phyloP scores from a whole-genome alignment of 2,888 invertebrate genomes.

The Antheraea assamensis region DNA sequence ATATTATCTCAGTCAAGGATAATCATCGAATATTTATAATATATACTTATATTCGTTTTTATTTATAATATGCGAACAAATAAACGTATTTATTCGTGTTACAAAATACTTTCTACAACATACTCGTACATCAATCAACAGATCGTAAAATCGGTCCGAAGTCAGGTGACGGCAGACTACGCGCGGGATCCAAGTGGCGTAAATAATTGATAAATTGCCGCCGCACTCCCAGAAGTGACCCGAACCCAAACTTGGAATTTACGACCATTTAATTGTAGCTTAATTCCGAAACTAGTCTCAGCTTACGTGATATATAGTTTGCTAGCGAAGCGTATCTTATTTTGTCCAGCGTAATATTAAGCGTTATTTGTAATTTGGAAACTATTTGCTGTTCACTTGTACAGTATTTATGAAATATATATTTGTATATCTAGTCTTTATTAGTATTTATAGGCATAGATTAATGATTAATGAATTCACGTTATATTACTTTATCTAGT shows the following conservation, averaged over 20 bases:
- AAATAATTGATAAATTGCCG: slow-evolving; percentile 83
- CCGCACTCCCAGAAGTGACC: slow-evolving; percentile 74
- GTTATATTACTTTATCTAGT: neutral
- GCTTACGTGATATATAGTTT: slow-evolving; percentile 69
- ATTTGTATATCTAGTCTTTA: neutral
- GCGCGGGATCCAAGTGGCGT: slow-evolving; percentile 70
- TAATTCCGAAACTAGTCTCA: slow-evolving; percentile 76
- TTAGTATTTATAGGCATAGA: neutral
- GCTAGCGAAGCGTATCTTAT: slow-evolving; percentile 23
- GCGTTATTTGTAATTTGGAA: slow-evolving; percentile 1
- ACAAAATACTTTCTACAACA: slow-evolving; percentile 32
- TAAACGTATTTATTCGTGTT: neutral
- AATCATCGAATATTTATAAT: no score
- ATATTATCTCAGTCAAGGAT: no score
- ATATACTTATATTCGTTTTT: no score
- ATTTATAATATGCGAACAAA: no score
- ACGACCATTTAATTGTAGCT: slow-evolving; percentile 80
- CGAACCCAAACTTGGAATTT: slow-evolving; percentile 72
- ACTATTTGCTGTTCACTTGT: slow-evolving; percentile 8
- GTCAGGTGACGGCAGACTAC: slow-evolving; percentile 59
- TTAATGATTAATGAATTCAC: neutral
- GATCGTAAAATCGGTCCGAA: slow-evolving; percentile 42
- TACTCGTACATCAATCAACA: slow-evolving; percentile 53
- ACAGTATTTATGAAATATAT: neutral
- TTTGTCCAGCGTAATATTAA: neutral